Base-by-base conservation (phyloP, 2,888 invertebrate species). In the Drosophila falleni region DNA sequence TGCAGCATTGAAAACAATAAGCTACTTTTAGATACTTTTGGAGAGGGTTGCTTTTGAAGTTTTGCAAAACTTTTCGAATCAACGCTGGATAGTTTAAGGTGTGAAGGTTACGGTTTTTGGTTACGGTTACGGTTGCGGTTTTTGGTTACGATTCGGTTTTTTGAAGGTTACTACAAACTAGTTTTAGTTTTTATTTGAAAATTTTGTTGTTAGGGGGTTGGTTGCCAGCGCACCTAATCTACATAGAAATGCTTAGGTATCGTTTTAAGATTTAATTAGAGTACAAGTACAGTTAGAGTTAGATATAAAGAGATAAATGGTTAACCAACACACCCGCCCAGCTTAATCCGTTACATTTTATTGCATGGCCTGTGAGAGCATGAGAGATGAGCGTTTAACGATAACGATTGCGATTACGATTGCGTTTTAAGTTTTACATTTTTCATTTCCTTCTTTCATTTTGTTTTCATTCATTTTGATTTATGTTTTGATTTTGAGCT, bases 261-360 rank as follows among this genome's bases (percentile, higher is more conserved):
- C 23, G 35, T 56, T 42, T 49, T 46, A 54, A 60, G 42, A 51
- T 58, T 58, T 51, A 46, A 47, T 71, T 64, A 71, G 62, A 78
- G 79, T 62, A 65, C 60, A 55, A 63, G 51, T 70, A 78, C 60
- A 73, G 54, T 49, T 62, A 76, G 68, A 70, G 61, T 50, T 74
- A 64, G 44, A 63, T 63, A 54, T 51, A 39, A 64, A 69, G 33
- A 19, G 33, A 73, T 65, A 50, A 62, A 56, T 37, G 54, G 71
- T 71, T 74, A 85, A 78, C 87, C 87, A 80, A 86, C 89, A 87
- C 87, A 87, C 87, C 87, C 87, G 90, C 87, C 87, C 87, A 79
- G 87, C 83, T 69, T 74, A 54, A 74, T 82, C 84, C 81, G 65
- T 81, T 72, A 55, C 37, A 59, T 49, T 37, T 51, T 68, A 68